Evolutionary conservation across 2,797 vertebrate species (phyloP), one percentile per base, ranked within the genome.

Genomic region (Parauchenoglanis ngamensis): DNA sequence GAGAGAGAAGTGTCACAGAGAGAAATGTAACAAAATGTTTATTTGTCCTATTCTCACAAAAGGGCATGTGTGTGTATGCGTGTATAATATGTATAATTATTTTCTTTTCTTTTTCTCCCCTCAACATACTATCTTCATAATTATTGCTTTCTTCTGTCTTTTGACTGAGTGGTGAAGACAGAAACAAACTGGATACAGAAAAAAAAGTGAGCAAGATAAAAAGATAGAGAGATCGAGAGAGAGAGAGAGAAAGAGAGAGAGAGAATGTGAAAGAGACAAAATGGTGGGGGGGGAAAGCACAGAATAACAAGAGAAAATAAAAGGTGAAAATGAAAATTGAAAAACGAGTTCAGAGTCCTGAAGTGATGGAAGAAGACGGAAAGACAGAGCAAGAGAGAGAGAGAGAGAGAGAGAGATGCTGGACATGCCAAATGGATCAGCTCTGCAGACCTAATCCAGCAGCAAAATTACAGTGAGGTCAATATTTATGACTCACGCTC

Each of bases 381-480:
- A 75, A n/a, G 75, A 35, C 3, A 31, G 44, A 67, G 11, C 70
- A 31, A 86, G 49, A n/a, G 61, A 57, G 31, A 46, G 12, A 63
- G 31, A 46, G n/a, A n/a, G n/a, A n/a, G 79, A 57, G 25, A 19
- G 75, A 65, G 77, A 72, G 35, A 81, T 28, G 35, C 4, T 59
- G 2, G 52, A 86, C 31, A 79, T 46, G 52, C 35, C 52, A 79
- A 67, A 70, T 1, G 40, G 85, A 86, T 72, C 35, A 76, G 57
- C 11, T 63, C 40, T 40, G 17, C 56, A 79, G 28, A 67, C 46
- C 72, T 67, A 44, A 87, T 78, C 78, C 35, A 10, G 63, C 7
- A 72, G 82, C 17, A 59, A 77, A 87, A 78, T 84, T 67, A 84
- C 49, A 83, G 44, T 21, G 86, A 76, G 59, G 49, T 78, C 52